Percentiles rank a stretch among this genome's conserved stretches.
These are phyloP conservation scores for Spea multiplicata DNA, from an alignment of 2,113 vertebrate species.

Conservation along the genomic window DNA sequence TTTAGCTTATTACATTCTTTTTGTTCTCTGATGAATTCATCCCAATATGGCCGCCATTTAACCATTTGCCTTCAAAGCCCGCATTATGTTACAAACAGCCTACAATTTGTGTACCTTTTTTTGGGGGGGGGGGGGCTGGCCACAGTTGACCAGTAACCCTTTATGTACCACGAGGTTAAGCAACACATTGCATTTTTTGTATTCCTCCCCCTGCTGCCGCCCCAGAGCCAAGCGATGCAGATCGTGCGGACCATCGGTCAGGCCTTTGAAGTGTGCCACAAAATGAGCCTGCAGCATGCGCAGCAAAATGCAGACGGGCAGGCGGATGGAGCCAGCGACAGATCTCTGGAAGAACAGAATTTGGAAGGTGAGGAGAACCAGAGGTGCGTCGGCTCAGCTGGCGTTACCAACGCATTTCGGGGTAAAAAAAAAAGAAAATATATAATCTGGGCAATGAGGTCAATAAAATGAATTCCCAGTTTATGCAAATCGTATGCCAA, in stretches of 20 bases:
- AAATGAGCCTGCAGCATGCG: conserved; percentile 78
- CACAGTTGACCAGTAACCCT: no score
- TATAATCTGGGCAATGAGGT: neutral
- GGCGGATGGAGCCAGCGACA: conserved; percentile 69
- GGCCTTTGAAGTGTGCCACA: conserved; percentile 84
- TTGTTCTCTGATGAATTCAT: neutral
- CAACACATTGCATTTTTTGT: neutral
- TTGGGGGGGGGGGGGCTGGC: no score
- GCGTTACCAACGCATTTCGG: neutral
- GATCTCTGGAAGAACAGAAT: conserved; percentile 64
- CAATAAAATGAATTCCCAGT: neutral
- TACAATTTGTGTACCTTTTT: no score
- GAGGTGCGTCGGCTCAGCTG: neutral
- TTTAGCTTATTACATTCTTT: neutral
- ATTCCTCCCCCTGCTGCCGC: neutral
- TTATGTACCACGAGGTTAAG: no score
- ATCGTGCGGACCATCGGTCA: conserved; percentile 80
- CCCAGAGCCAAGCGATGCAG: conserved; percentile 77
- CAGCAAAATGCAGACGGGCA: conserved; percentile 72
- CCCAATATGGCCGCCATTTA: neutral
- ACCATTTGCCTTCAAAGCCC: no score
- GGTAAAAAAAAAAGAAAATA: no score
- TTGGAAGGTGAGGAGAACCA: conserved; percentile 57
- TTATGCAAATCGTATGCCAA: conserved; percentile 9
- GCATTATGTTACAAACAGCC: no score